phyloP scores from a whole-genome alignment of 2,888 invertebrate genomes.

The Ochropleura leucogaster region DNA sequence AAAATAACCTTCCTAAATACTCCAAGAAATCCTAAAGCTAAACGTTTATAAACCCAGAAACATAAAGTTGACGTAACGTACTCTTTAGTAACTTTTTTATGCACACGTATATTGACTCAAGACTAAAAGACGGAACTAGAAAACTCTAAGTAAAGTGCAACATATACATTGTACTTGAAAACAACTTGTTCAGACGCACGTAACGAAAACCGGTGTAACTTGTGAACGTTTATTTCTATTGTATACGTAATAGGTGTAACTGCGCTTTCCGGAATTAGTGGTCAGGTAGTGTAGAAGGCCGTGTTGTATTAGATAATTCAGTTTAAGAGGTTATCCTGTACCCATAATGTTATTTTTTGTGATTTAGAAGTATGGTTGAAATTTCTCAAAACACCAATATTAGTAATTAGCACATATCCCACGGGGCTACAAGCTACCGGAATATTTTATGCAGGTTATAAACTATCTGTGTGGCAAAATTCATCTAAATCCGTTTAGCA shows the following conservation, averaged over 20 bases:
- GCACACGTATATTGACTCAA: background rate
- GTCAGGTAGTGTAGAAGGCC: conserved; percentile 56
- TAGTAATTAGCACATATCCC: too few species aligned
- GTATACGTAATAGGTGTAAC: conserved; percentile 53
- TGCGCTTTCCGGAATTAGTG: conserved; percentile 61
- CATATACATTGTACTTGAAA: conserved; percentile 41
- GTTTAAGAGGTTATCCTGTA: conserved; percentile 10
- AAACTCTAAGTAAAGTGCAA: conserved; percentile 38
- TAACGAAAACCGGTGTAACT: conserved; percentile 54
- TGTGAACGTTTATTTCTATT: conserved; percentile 47
- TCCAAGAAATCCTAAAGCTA: background rate
- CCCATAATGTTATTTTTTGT: background rate
- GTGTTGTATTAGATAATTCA: conserved; percentile 4
- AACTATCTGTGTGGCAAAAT: too few species aligned
- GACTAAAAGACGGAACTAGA: conserved; percentile 46
- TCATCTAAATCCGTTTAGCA: too few species aligned
- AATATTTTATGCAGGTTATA: too few species aligned
- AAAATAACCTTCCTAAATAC: background rate
- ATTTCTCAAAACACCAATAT: background rate
- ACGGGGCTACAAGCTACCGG: too few species aligned
- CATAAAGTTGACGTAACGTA: conserved; percentile 13
- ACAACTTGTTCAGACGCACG: conserved; percentile 20
- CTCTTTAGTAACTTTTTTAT: too few species aligned
- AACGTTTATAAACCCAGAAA: background rate
- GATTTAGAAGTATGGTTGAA: background rate